Base-by-base conservation (phyloP, 2,888 invertebrate species). In the Pammene aurita region DNA sequence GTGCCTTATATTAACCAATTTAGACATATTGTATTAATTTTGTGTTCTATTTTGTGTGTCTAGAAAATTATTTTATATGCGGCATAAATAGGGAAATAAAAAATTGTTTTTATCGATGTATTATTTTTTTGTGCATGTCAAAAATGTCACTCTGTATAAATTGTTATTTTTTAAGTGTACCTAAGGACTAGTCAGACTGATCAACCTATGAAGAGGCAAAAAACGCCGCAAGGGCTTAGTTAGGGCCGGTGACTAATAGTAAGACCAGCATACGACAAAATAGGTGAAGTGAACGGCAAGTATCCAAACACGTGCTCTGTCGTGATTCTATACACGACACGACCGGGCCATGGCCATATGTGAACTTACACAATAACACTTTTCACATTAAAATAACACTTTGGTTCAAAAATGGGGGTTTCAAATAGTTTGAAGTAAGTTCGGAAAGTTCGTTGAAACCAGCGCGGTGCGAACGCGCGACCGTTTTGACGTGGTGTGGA, bases 251-350 rank as follows among this genome's bases (percentile, higher is more conserved):
- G 83, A 87, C 83, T 86, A 85, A 85, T 81, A 84, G 84, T 84
- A 80, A 83, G 86, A 82, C 81, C 78, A 80, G 80, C 83, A 84
- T 84, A 83, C 83, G 82, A 84, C 84, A 80, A 82, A 87, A 87
- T 88, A 87, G 86, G 86, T 84, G 84, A 91, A 89, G 92, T 90
- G 92, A 92, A 87, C 81, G 92, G 88, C 86, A 87, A 87, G 83
- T 85, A 88, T 88, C 88, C 85, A 86, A 42, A 77, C 90, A 90
- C 89, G 90, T 90, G 91, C 83, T 86, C 79, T 80, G 78, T 83
- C 87, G 85, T 87, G 88, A 85, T 87, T 86, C 89, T 89, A 88
- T 88, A 54, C 85, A 82, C 84, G 80, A 84, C 86, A 86, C 80
- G 74, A 71, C 82, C 82, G 78, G 84, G 82, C 85, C 88, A 87